Evolutionary conservation across 2,888 invertebrate genomes (phyloP).

Genomic region (Ormyrus labotus): DNA sequence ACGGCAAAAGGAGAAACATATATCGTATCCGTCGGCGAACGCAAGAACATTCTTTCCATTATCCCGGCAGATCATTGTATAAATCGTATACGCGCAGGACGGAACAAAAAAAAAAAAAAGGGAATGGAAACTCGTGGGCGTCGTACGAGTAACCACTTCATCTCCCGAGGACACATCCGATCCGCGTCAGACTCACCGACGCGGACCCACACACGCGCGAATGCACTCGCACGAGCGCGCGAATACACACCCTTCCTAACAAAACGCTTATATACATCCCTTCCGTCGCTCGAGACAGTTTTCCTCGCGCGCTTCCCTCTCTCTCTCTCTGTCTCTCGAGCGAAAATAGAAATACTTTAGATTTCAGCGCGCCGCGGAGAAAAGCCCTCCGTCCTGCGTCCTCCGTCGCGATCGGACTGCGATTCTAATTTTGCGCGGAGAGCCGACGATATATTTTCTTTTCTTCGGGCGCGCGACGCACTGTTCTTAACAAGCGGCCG

Average conservation of each 20-base stretch:
- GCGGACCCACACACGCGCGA: neutral
- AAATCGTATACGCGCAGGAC: neutral
- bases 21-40: neutral
- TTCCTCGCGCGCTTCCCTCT: neutral
- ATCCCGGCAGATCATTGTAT: conserved; percentile 19
- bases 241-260: conserved; percentile 11
- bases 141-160: conserved; percentile 24
- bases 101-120: neutral
- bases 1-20: no score
- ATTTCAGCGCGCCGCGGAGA: neutral
- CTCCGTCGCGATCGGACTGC: neutral
- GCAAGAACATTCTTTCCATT: neutral
- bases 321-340: neutral
- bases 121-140: conserved; percentile 25
- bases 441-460: neutral
- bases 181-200: conserved; percentile 18
- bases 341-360: conserved; percentile 35
- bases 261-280: conserved; percentile 22
- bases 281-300: neutral
- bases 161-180: conserved; percentile 31
- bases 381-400: neutral
- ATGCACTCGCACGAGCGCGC: neutral
- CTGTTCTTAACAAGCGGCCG: no score
- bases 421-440: neutral
- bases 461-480: no score